phyloP scores from a whole-genome alignment of 1,140 invertebrate species.

The Drosophila ficusphila region DNA sequence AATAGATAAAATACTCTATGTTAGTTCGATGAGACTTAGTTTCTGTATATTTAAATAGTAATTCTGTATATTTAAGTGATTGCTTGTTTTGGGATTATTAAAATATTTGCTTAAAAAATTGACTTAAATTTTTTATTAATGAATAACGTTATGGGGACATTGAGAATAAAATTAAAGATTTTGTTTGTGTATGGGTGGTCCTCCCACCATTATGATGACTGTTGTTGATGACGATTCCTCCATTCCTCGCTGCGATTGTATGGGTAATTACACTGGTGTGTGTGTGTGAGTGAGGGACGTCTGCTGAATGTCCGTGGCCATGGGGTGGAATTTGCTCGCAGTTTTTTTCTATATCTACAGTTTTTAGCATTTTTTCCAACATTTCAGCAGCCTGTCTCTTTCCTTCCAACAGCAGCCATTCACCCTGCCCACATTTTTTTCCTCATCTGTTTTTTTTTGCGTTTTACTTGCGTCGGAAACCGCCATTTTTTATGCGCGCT shows the following conservation, averaged over 20 bases:
- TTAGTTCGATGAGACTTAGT: too few species aligned
- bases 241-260: constrained; percentile 59
- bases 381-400: constrained; percentile 17
- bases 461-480: constrained; percentile 75
- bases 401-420: constrained; percentile 15
- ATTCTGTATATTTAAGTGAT: too few species aligned
- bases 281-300: constrained; percentile 56
- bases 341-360: constrained; percentile 55
- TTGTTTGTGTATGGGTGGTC: neutral
- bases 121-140: too few species aligned
- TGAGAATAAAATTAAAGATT: neutral
- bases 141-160: neutral
- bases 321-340: constrained; percentile 66
- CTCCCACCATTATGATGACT: constrained; percentile 9
- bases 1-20: too few species aligned
- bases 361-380: constrained; percentile 51
- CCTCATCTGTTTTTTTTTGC: constrained; percentile 45
- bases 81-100: too few species aligned
- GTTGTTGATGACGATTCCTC: constrained; percentile 62
- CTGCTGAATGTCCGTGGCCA: constrained; percentile 67
- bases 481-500: constrained; percentile 78
- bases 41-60: too few species aligned
- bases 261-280: constrained; percentile 69
- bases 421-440: constrained; percentile 37
- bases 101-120: too few species aligned